Conservation (phyloP, 2,113 vertebrate species). For the Alosa alosa region DNA sequence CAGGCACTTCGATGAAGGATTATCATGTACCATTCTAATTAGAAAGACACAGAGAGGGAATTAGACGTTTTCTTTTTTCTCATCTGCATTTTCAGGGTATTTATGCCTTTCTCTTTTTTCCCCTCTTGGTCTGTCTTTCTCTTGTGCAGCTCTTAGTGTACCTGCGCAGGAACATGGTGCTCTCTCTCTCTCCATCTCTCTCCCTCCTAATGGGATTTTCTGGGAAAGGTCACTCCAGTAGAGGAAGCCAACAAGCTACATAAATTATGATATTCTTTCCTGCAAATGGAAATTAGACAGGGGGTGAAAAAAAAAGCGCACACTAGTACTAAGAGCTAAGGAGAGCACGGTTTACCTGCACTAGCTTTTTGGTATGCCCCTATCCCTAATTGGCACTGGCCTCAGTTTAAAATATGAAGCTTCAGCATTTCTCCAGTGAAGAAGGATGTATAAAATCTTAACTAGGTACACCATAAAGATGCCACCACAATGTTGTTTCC, state of each 20-base stretch:
- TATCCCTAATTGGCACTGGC: not conserved
- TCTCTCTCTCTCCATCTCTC: conserved; percentile 46
- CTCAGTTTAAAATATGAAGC: not conserved
- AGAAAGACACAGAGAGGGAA: not conserved
- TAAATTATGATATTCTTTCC: conserved; percentile 52
- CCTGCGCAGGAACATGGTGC: not conserved
- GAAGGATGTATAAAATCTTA: not conserved
- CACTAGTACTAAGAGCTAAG: not conserved
- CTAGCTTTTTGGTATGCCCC: not conserved
- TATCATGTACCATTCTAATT: not conserved
- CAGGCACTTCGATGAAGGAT: not conserved
- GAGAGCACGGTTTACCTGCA: not conserved
- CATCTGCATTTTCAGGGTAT: not conserved
- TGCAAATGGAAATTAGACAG: not conserved
- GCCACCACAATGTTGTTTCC: not conserved
- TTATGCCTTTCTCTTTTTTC: not conserved
- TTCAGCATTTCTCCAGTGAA: not conserved
- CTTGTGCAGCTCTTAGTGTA: not conserved
- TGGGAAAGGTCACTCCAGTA: conserved; percentile 67
- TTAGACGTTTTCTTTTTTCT: not conserved
- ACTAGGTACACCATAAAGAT: not conserved
- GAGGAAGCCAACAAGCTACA: conserved; percentile 49
- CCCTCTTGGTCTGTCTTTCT: conserved; percentile 18
- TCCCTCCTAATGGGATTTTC: conserved; percentile 63
- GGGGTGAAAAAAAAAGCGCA: not conserved